Percentiles rank a stretch among this genome's conserved stretches.
Evolutionary conservation across 35 echinoderm and acorn worm genomes (phyloP).

Genomic region (Patiria miniata): DNA sequence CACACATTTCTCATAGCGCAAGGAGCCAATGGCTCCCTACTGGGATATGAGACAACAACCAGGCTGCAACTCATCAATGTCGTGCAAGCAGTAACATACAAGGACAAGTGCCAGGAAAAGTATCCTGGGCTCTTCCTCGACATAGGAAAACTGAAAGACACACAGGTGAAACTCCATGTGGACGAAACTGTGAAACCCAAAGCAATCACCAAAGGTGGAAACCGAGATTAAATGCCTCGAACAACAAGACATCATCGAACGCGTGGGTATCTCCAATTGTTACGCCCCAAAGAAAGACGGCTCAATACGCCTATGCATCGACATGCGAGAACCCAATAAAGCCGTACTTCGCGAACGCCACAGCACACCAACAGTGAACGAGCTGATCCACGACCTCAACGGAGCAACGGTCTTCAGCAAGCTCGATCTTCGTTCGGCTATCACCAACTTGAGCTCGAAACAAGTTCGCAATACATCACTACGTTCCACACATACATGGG

Average conservation of each 20-base stretch:
- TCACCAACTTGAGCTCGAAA: conserved; percentile 44
- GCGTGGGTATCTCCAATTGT: conserved; percentile 51
- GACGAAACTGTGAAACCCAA: conserved; percentile 43
- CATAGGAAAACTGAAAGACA: conserved; percentile 49
- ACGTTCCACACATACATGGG: conserved; percentile 56
- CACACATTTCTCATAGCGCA: not conserved
- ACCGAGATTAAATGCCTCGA: conserved; percentile 28
- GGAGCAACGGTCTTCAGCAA: conserved; percentile 47
- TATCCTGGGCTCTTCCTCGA: conserved; percentile 17
- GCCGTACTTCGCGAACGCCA: conserved; percentile 62
- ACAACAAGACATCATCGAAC: conserved; percentile 46
- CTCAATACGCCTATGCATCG: conserved; percentile 49
- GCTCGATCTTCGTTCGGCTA: conserved; percentile 55
- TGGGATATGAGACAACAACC: conserved; percentile 32
- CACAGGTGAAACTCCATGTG: conserved; percentile 40
- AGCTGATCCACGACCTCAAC: conserved; percentile 63
- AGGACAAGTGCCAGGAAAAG: not conserved
- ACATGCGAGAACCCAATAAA: conserved; percentile 63
- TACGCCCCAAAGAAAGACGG: conserved; percentile 24
- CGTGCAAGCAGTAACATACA: not conserved
- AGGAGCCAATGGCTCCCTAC: conserved; percentile 15
- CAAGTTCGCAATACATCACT: conserved; percentile 56
- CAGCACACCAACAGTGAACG: conserved; percentile 54
- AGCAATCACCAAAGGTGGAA: conserved; percentile 38
- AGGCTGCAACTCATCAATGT: conserved; percentile 40